Base-by-base conservation (phyloP, 2,888 invertebrate species). In the Clanis bilineata region DNA sequence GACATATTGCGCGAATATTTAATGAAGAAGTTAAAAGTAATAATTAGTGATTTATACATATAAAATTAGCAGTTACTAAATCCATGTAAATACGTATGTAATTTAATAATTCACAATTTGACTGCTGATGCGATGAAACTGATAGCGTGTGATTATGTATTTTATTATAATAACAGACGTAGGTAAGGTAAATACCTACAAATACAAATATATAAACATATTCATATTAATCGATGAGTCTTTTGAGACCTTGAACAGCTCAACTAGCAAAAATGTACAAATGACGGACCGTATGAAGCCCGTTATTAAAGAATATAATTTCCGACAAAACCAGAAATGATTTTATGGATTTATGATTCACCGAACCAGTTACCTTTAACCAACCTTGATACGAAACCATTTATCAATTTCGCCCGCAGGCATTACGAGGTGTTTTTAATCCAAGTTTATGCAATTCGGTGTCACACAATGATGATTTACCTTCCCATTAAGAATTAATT, bases 341-440 rank as follows among this genome's bases (percentile, higher is more conserved):
- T 58, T 55, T 61, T 44, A 63, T 66, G 62, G 66, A 65, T 45
- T 65, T 66, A 68, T 67, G 66, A 69, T 68, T 66, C 61, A 66
- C 64, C 60, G 64, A 69, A 68, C 68, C 66, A 63, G 70, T 69
- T 67, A 64, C 63, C 55, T 66, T 67, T 63, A 61, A 60, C 60
- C 69, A 69, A 66, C 71, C 70, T 70, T 72, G 71, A 59, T 56
- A 58, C 44, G 32, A 56, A 23, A 59, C 18, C 38, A 59, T 59
- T 56, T 47, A 59, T 59, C 56, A 45, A 38, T 57, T 57, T 43
- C 15, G 56, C 36, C 23, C 38, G 38, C 15, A 36, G 12, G 10
- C 25, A 56, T 59, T 56, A 38, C 56, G 59, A 58, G 47, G 39
- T 47, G 44, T 56, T 59, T 28, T 55, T 45, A 56, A 56, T 56